These are phyloP conservation scores for Pachypeltis micranthus DNA, from an alignment of 1,140 invertebrate genomes.

Conservation along the genomic window DNA sequence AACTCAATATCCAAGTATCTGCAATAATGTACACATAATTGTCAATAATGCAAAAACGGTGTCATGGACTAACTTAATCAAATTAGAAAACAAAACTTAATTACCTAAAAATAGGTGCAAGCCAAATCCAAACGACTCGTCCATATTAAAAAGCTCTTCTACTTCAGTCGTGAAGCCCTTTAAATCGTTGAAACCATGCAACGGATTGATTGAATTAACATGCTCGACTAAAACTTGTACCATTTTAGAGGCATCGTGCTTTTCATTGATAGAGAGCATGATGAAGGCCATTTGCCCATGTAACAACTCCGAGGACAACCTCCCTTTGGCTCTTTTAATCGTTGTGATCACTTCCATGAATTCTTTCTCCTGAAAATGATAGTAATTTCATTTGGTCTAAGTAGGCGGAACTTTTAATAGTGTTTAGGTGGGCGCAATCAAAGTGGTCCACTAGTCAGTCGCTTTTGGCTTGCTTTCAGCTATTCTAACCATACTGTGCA, in stretches of 20 bases:
- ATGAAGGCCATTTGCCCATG: slow-evolving; percentile 36
- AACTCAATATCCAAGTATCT: background rate
- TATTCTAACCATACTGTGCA: too few species aligned
- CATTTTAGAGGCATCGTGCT: slow-evolving; percentile 28
- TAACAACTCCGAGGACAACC: slow-evolving; percentile 27
- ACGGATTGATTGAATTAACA: slow-evolving; percentile 28
- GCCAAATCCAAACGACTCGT: slow-evolving; percentile 30
- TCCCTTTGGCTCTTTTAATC: slow-evolving; percentile 28
- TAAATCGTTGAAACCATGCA: slow-evolving; percentile 34
- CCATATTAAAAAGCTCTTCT: slow-evolving; percentile 30
- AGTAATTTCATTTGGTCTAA: too few species aligned
- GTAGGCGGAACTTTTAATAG: too few species aligned
- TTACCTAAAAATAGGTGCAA: slow-evolving; percentile 34
- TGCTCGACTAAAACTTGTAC: slow-evolving; percentile 27
- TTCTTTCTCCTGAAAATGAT: slow-evolving; percentile 34
- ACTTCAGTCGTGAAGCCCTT: slow-evolving; percentile 35
- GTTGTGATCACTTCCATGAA: slow-evolving; percentile 27
- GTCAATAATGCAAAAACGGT: too few species aligned
- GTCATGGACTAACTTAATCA: background rate
- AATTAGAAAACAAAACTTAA: background rate
- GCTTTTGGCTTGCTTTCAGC: too few species aligned
- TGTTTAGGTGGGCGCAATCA: too few species aligned
- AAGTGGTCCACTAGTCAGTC: too few species aligned
- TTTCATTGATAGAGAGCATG: slow-evolving; percentile 33
- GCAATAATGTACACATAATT: too few species aligned